These are phyloP conservation scores for Acrocyrtus sp. DNA, from an alignment of 2,888 invertebrate species.

Conservation along the genomic window DNA sequence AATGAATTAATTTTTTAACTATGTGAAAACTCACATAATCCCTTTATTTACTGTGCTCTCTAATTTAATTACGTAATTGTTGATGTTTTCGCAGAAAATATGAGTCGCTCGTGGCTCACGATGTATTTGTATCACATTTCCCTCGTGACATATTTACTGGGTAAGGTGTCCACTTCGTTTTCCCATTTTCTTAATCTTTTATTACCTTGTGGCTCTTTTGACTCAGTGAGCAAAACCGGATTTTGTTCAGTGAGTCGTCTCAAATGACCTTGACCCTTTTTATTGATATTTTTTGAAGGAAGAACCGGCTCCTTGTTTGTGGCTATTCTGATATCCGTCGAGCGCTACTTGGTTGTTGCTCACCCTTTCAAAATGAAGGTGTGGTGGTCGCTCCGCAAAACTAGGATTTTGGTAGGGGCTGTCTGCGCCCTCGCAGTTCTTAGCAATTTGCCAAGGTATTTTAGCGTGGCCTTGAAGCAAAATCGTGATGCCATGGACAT, in stretches of 20 bases:
- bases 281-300: slow-evolving; percentile 11
- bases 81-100: slow-evolving; percentile 21
- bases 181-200: no score
- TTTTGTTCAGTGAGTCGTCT: no score
- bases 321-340: slow-evolving; percentile 19
- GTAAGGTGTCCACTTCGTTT: no score
- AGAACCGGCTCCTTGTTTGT: slow-evolving; percentile 32
- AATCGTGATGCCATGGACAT: not conserved
- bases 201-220: no score
- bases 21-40: not conserved
- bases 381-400: slow-evolving; percentile 20
- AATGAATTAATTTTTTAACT: not conserved
- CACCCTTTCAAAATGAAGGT: slow-evolving; percentile 30
- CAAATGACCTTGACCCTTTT: slow-evolving; percentile 26
- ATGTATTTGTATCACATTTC: slow-evolving; percentile 32
- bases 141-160: slow-evolving; percentile 28
- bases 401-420: slow-evolving; percentile 2
- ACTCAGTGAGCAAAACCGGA: no score
- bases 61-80: slow-evolving; percentile 26
- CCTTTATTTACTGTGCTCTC: no score
- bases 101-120: slow-evolving; percentile 30
- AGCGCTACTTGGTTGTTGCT: slow-evolving; percentile 20
- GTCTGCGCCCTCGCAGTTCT: slow-evolving; percentile 1
- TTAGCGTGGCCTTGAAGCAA: slow-evolving; percentile 15
- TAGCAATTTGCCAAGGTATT: slow-evolving; percentile 22